A percentile compares a stretch with the other conserved stretches of the same genome.
Conservation (phyloP, 2,888 invertebrate species). For the Carterocephalus palaemon region DNA sequence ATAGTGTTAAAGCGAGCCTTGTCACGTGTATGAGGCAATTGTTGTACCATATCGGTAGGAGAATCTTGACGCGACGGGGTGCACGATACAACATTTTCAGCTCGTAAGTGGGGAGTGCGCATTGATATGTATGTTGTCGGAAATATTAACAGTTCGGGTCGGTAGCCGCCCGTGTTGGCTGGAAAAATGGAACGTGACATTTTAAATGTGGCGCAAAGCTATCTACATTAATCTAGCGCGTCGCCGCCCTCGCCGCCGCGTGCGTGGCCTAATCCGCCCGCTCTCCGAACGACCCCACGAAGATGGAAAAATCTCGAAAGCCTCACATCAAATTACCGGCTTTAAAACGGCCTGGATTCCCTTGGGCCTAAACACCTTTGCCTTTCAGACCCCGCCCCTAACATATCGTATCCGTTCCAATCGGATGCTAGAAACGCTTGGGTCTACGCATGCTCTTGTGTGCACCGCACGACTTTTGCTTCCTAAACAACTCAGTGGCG, state of each 20-base stretch:
- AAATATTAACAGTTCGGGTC: conserved; percentile 54
- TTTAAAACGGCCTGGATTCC: conserved; percentile 74
- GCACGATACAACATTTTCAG: conserved; percentile 21
- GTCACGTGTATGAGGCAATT: conserved; percentile 39
- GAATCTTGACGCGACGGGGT: conserved; percentile 14
- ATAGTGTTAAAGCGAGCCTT: conserved; percentile 29
- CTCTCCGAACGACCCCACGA: conserved; percentile 67
- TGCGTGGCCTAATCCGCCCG: conserved; percentile 72
- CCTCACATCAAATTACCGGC: conserved; percentile 77
- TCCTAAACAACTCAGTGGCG: too few species aligned
- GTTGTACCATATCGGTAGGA: conserved; percentile 28
- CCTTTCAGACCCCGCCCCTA: conserved; percentile 71
- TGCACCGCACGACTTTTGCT: too few species aligned
- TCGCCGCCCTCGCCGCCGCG: conserved; percentile 67
- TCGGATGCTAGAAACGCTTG: conserved; percentile 72
- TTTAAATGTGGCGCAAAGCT: conserved; percentile 75
- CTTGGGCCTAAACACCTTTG: conserved; percentile 68
- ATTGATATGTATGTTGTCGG: conserved; percentile 41
- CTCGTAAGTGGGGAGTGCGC: conserved; percentile 40
- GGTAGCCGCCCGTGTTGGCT: conserved; percentile 61
- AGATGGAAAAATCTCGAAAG: conserved; percentile 76
- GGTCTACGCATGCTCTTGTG: conserved; percentile 73
- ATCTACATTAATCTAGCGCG: conserved; percentile 73
- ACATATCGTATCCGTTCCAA: conserved; percentile 69
- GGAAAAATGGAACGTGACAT: conserved; percentile 75